Evolutionary conservation across 2,888 invertebrate species (phyloP), one percentile per base, ranked within the genome.

Genomic region (Chymomyza caudatula): DNA sequence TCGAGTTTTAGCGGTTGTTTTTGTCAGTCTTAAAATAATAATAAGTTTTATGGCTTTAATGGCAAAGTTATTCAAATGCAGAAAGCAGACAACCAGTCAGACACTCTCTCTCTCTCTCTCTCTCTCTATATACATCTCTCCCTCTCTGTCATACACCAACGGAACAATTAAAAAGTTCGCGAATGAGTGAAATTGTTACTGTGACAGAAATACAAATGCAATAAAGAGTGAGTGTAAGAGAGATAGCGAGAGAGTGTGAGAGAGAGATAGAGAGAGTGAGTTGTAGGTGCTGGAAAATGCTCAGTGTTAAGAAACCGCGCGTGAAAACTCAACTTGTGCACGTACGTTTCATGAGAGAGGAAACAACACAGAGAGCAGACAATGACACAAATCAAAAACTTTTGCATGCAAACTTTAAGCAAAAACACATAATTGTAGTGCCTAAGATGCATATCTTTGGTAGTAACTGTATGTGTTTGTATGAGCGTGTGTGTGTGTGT

Each of bases 151-250:
- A 2, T 37, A 70, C 22, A 70, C 56, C 60, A 63, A 67, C 70
- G 77, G 69, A 74, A 80, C 80, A 81, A 81, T 85, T 85, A 85
- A 85, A 85, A 85, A 83, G 78, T 83, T 83, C 71, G 56, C 72
- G 73, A 72, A 65, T 65, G 74, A 78, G 74, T 72, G 63, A 67
- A 60, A 77, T 71, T 47, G 44, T n/a, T n/a, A n/a, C n/a, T 2
- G 20, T 11, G 51, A 8, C 51, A 11, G 29, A 3, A 5, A 25
- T 3, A 5, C 3, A 11, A 29, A 29, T 29, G n/a, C 29, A 29
- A 29, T 2, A 6, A 29, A 20, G 25, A 23, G 23, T 4, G 25
- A 13, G 25, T 23, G 15, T 23, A n/a, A 23, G 8, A 20, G 8
- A 11, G 19, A 19, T 15, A 49, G 5, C 49, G 20, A 15, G 15